Evolutionary conservation across 2,113 vertebrate genomes (phyloP).

Genomic region (Chionis minor): DNA sequence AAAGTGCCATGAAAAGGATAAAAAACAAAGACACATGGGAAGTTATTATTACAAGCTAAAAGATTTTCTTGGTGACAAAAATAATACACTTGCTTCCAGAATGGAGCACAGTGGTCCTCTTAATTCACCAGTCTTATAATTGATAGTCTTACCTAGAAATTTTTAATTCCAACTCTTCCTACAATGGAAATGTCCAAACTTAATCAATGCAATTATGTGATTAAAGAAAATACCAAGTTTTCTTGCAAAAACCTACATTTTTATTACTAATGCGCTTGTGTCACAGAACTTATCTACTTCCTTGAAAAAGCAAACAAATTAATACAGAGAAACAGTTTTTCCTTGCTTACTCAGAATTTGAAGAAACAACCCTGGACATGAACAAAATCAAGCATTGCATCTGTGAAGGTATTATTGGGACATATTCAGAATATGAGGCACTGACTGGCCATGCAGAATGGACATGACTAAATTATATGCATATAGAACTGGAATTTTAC

Average conservation of each 20-base stretch:
- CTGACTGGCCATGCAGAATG: neutral
- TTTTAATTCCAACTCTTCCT: neutral
- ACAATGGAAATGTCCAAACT: neutral
- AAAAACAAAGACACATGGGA: neutral
- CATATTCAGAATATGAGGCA: neutral
- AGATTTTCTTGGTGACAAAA: neutral
- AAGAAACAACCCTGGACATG: neutral
- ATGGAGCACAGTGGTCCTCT: neutral
- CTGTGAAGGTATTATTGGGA: neutral
- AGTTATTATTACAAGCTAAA: neutral
- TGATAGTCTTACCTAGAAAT: neutral
- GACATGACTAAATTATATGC: neutral
- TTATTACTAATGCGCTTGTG: neutral
- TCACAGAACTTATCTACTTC: neutral
- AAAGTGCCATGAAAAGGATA: neutral
- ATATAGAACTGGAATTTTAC: neutral
- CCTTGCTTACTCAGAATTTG: neutral
- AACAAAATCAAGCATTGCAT: neutral
- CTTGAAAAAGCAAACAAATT: neutral
- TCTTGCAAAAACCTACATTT: neutral
- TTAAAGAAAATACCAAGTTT: neutral
- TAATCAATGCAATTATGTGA: neutral
- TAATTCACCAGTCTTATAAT: neutral
- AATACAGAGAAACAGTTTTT: neutral
- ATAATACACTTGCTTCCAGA: neutral